Conservation (phyloP, 2,113 vertebrate genomes). For the Cheilinus undulatus region DNA sequence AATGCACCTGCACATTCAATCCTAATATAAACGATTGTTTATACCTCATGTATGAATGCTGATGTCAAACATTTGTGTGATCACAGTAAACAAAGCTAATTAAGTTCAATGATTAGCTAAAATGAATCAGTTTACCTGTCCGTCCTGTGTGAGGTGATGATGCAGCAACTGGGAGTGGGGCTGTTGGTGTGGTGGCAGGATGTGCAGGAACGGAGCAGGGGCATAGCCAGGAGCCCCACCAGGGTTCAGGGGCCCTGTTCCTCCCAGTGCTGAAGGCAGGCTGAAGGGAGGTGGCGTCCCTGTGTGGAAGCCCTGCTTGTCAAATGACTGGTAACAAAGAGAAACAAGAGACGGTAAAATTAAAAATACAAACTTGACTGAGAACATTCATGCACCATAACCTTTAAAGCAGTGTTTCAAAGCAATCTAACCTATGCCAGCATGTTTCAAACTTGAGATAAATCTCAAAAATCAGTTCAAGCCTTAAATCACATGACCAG, state of each 20-base stretch:
- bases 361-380: neutral
- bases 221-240: conserved; percentile 91
- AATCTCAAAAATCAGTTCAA: too few species aligned
- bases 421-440: too few species aligned
- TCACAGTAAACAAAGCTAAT: too few species aligned
- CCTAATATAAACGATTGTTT: too few species aligned
- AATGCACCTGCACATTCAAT: too few species aligned
- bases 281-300: conserved; percentile 94
- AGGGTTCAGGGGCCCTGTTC: conserved; percentile 91
- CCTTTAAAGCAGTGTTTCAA: too few species aligned
- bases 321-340: conserved; percentile 85
- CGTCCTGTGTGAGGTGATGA: conserved; percentile 86
- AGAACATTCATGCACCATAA: neutral
- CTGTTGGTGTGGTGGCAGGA: conserved; percentile 95
- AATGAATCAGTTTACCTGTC: conserved; percentile 71
- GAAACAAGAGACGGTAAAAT: neutral
- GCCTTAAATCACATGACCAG: too few species aligned
- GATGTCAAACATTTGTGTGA: too few species aligned
- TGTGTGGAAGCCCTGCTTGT: conserved; percentile 97
- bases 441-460: too few species aligned
- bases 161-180: conserved; percentile 96
- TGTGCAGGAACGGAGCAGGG: conserved; percentile 92
- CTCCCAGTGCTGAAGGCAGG: conserved; percentile 93
- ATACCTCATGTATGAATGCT: too few species aligned
- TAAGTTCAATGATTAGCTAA: too few species aligned